phyloP scores from a whole-genome alignment of 1,140 invertebrate species.

The Mesaphorura yosii region DNA sequence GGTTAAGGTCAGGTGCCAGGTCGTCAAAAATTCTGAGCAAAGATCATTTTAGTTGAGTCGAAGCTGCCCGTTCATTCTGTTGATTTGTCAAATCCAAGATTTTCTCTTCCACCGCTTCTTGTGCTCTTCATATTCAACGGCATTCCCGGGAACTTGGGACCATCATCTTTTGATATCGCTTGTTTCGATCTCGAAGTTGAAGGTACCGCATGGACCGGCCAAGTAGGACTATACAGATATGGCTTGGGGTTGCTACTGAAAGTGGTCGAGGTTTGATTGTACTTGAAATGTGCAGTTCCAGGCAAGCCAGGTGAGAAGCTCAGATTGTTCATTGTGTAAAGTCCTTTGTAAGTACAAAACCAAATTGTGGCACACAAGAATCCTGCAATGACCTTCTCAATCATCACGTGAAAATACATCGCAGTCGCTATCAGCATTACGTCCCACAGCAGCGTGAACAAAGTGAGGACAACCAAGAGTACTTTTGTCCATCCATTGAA shows the following conservation, averaged over 20 bases:
- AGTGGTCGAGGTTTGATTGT: no score
- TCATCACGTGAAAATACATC: conserved; percentile 87
- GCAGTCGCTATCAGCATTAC: conserved; percentile 84
- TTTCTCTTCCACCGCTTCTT: no score
- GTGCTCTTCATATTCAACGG: no score
- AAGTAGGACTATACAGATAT: not conserved
- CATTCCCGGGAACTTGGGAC: conserved; percentile 64
- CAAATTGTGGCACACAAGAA: conserved; percentile 73
- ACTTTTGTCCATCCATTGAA: conserved; percentile 69
- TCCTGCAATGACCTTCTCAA: conserved; percentile 84
- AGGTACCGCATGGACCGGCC: not conserved
- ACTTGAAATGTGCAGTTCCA: conserved; percentile 67
- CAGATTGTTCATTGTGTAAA: conserved; percentile 52
- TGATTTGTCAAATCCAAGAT: no score
- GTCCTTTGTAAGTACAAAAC: conserved; percentile 80
- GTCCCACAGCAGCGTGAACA: conserved; percentile 78
- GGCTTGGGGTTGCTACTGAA: no score
- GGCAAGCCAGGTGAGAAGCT: conserved; percentile 51
- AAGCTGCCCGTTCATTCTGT: no score
- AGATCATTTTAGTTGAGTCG: no score
- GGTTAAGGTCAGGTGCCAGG: no score
- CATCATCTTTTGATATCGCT: conserved; percentile 5
- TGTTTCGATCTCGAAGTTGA: not conserved
- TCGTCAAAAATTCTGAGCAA: no score
- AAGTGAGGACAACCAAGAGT: conserved; percentile 64